phyloP scores from a whole-genome alignment of 2,888 invertebrate genomes.

The Habroteleia sp. region DNA sequence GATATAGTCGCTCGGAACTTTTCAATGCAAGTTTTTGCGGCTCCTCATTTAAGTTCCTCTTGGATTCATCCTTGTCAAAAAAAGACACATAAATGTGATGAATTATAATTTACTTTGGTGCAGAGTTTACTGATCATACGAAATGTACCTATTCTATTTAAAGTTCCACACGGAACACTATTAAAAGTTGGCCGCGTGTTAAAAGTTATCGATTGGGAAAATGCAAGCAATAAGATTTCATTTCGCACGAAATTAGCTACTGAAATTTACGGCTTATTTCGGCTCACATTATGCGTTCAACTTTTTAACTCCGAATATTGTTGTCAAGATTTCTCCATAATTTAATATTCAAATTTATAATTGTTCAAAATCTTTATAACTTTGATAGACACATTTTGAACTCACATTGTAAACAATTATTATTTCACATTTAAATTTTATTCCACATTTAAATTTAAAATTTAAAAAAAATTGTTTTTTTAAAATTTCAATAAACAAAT shows the following conservation, averaged over 20 bases:
- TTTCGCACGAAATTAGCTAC: conserved; percentile 25
- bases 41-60: conserved; percentile 16
- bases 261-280: conserved; percentile 25
- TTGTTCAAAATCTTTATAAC: too few species aligned
- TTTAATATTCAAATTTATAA: too few species aligned
- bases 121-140: conserved; percentile 25
- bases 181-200: conserved; percentile 25
- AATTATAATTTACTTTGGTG: conserved; percentile 26
- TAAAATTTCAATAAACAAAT: too few species aligned
- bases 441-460: too few species aligned
- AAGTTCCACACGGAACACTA: conserved; percentile 17
- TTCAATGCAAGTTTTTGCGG: conserved; percentile 10
- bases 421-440: too few species aligned
- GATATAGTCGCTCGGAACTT: background rate
- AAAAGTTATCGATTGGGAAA: conserved; percentile 23
- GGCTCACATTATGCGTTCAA: too few species aligned
- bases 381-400: too few species aligned
- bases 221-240: conserved; percentile 35
- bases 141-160: conserved; percentile 8
- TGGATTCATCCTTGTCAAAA: conserved; percentile 28
- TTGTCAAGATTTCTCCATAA: too few species aligned
- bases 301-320: too few species aligned
- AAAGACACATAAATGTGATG: conserved; percentile 34
- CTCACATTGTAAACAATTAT: too few species aligned
- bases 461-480: too few species aligned